Evolutionary conservation across 2,113 vertebrate species (phyloP).

Genomic region (Nothoprocta perdicaria): DNA sequence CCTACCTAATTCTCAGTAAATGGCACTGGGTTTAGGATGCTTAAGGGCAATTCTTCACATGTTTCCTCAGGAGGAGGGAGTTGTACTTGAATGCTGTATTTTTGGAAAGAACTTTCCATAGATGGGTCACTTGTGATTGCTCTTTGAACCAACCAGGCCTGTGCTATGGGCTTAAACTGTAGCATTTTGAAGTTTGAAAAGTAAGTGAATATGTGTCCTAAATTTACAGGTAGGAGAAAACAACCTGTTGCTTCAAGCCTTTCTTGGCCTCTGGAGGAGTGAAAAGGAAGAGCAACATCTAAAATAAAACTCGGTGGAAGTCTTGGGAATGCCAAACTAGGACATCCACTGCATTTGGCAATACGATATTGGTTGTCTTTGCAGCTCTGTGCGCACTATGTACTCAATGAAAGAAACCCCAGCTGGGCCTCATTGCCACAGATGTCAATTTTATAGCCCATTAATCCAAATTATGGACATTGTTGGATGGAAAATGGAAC

Average conservation of each 20-base stretch:
- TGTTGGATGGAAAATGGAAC: background rate
- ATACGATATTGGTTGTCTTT: background rate
- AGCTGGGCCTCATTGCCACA: background rate
- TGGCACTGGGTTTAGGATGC: background rate
- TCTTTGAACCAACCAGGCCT: slow-evolving; percentile 14
- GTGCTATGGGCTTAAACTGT: background rate
- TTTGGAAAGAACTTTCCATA: slow-evolving; percentile 35
- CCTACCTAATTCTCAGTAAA: background rate
- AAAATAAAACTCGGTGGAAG: background rate
- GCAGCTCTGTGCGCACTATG: background rate
- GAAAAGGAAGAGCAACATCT: background rate
- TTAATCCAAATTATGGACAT: background rate
- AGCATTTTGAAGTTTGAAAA: slow-evolving; percentile 34
- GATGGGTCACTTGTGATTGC: slow-evolving; percentile 48
- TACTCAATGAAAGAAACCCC: background rate
- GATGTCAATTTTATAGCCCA: background rate
- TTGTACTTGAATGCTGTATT: slow-evolving; percentile 1
- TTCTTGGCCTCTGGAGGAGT: background rate
- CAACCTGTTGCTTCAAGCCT: background rate
- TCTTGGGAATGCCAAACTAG: background rate
- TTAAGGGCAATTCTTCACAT: slow-evolving; percentile 10
- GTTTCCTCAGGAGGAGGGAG: background rate
- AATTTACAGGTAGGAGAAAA: slow-evolving; percentile 34
- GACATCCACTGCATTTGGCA: background rate
- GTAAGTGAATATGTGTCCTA: slow-evolving; percentile 13